Base-by-base conservation (phyloP, 2,888 invertebrate species). In the Chymomyza fuscimana region DNA sequence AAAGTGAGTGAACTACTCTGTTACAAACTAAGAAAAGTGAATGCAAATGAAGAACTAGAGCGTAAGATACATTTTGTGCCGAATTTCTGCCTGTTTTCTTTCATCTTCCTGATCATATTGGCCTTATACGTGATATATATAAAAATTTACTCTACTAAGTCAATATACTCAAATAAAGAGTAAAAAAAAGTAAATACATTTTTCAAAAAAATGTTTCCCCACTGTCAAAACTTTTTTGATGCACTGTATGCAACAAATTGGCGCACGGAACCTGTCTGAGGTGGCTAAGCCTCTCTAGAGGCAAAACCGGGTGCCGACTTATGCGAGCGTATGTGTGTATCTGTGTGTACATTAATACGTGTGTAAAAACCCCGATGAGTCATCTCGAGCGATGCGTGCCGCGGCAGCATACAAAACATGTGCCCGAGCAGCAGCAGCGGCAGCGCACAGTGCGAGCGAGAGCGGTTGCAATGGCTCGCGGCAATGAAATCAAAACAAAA, bases 321-420 rank as follows among this genome's bases (percentile, higher is more conserved):
- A 36, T 63, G 52, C 58, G 54, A 52, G 16, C 1, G 32, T 54
- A 16, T 51, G 36, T 66, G 62, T 65, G 58, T 71, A 63, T 66
- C 59, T 58, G 64, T 61, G 66, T 72, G 16, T 40, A 15, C 15
- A 65, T 74, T 29, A 36, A 78, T 80, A 74, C 58, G 69, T 69
- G 86, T 85, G 85, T 90, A 90, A 90, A 90, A 90, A 90, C 89
- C 90, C 89, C 90, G 88, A 90, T 90, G 90, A 90, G 81, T 90
- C 90, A 90, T 89, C 88, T 66, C 51, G 62, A 61, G 64, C 77
- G 60, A 62, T 70, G 77, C 76, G 70, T 61, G 66, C 63, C 62
- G 25, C 25, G 25, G 25, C 25, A 25, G 25, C 25, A 25, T 25
- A 25, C 25, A 25, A 25, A 25, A 25, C 25, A 25, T 25, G 25